phyloP scores from a whole-genome alignment of 2,113 vertebrate species.

The Galbula dea region DNA sequence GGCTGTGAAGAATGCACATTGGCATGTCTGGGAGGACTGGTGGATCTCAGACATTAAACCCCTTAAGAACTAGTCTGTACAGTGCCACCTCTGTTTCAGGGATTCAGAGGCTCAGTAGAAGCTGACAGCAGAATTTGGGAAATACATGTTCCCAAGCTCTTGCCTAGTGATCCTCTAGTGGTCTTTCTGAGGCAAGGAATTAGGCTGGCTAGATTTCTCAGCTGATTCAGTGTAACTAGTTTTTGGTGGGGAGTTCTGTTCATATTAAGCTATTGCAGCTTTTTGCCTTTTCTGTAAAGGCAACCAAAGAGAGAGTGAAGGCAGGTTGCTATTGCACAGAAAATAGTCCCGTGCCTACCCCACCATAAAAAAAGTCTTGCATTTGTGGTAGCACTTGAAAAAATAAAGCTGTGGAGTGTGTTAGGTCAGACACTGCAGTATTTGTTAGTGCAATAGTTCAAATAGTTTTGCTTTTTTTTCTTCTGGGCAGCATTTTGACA shows the following conservation, averaged over 20 bases:
- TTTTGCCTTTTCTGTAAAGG: neutral
- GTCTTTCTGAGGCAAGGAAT: neutral
- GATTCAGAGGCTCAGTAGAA: neutral
- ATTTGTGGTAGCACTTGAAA: neutral
- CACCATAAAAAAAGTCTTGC: neutral
- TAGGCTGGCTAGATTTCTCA: neutral
- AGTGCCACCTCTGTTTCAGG: neutral
- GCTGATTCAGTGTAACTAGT: neutral
- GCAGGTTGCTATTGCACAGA: too few species aligned
- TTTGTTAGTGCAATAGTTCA: neutral
- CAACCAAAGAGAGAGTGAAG: too few species aligned
- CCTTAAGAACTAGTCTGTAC: accelerated
- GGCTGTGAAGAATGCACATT: neutral
- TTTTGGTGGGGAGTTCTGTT: too few species aligned
- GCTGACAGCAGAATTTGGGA: neutral
- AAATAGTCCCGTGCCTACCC: neutral
- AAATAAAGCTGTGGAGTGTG: neutral
- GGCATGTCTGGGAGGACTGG: accelerated
- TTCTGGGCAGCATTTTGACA: slow-evolving; percentile 87
- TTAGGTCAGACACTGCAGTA: neutral
- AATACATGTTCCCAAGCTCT: neutral
- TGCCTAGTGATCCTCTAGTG: neutral
- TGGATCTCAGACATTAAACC: neutral
- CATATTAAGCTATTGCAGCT: neutral
- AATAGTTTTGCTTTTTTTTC: neutral